Conservation (phyloP, 2,888 invertebrate genomes). For the Epinotia nisella region DNA sequence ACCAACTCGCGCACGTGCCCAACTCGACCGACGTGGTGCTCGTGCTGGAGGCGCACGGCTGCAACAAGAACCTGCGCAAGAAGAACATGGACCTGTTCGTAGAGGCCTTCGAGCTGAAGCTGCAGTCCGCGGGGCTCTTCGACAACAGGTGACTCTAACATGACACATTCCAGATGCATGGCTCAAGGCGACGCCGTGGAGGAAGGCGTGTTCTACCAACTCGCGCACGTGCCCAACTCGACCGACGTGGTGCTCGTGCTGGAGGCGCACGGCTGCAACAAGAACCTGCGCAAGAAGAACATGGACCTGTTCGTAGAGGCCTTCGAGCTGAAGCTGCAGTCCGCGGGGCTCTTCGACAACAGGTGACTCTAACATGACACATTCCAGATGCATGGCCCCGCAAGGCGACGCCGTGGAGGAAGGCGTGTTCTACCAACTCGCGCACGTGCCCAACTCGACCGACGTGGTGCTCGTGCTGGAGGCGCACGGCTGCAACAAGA, state of each 20-base stretch:
- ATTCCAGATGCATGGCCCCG: constrained; percentile 87
- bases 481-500: constrained; percentile 92
- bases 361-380: background rate
- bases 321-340: too few relatives aligned
- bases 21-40: constrained; percentile 94
- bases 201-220: too few relatives aligned
- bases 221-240: too few relatives aligned
- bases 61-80: constrained; percentile 89
- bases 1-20: constrained; percentile 66
- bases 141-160: constrained; percentile 86
- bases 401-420: too few relatives aligned
- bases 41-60: constrained; percentile 93
- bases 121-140: constrained; percentile 85
- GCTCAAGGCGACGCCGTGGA: too few relatives aligned
- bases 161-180: too few relatives aligned
- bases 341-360: too few relatives aligned
- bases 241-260: too few relatives aligned
- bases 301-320: too few relatives aligned
- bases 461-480: constrained; percentile 96
- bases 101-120: constrained; percentile 87
- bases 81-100: constrained; percentile 87
- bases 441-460: constrained; percentile 87
- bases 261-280: too few relatives aligned
- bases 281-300: too few relatives aligned
- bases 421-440: constrained; percentile 89